A percentile compares a stretch with the other conserved stretches of the same genome.
phyloP scores from a whole-genome alignment of 2,888 invertebrate genomes.

The Vesta saturnalis region DNA sequence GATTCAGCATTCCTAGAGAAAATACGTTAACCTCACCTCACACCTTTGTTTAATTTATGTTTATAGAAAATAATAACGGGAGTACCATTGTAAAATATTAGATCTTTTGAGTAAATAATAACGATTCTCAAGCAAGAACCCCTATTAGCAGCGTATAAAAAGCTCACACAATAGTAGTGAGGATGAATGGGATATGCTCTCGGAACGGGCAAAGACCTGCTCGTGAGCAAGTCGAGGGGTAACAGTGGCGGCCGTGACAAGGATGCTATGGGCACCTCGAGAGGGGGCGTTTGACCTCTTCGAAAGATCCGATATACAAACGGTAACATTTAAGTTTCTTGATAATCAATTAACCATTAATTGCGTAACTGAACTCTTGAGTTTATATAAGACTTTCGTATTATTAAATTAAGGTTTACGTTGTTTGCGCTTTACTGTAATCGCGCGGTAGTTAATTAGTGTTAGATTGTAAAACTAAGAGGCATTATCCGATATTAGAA shows the following conservation, averaged over 20 bases:
- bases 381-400: background rate
- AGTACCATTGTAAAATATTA: slow-evolving; percentile 44
- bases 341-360: slow-evolving; percentile 31
- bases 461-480: slow-evolving; percentile 12
- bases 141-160: slow-evolving; percentile 51
- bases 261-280: slow-evolving; percentile 48
- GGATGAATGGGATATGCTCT: slow-evolving; percentile 52
- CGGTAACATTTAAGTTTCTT: slow-evolving; percentile 39
- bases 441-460: slow-evolving; percentile 5
- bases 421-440: background rate
- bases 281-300: slow-evolving; percentile 52
- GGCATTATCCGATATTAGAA: slow-evolving; percentile 26
- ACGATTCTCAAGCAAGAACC: slow-evolving; percentile 45
- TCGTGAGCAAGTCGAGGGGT: slow-evolving; percentile 48
- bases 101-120: slow-evolving; percentile 49
- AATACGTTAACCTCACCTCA: slow-evolving; percentile 6
- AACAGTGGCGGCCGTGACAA: slow-evolving; percentile 54
- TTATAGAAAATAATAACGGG: slow-evolving; percentile 12
- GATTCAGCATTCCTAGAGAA: slow-evolving; percentile 21
- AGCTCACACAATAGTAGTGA: slow-evolving; percentile 50
- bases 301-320: slow-evolving; percentile 52
- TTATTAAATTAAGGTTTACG: background rate
- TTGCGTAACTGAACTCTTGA: slow-evolving; percentile 14
- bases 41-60: slow-evolving; percentile 14
- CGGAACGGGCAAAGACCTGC: slow-evolving; percentile 51